A percentile compares a stretch with the other conserved stretches of the same genome.
Conservation (phyloP, 2,888 invertebrate genomes). For the Cantharis flavilabris region DNA sequence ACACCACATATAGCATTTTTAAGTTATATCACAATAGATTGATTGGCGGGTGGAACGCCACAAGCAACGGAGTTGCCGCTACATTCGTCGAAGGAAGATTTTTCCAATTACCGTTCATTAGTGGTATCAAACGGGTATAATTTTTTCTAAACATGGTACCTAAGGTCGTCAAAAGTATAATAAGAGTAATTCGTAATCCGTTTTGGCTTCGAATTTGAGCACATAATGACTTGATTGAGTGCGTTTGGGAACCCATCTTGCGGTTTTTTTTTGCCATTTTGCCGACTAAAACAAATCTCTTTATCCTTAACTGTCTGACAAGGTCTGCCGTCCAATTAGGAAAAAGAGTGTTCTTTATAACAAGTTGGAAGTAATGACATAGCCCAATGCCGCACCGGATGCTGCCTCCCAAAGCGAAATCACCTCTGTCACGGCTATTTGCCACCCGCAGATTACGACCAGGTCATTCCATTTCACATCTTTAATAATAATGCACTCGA, state of each 20-base stretch:
- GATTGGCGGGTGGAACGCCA: neutral
- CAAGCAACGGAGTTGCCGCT: neutral
- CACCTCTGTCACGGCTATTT: constrained; percentile 47
- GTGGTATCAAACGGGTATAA: neutral
- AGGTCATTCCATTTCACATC: constrained; percentile 42
- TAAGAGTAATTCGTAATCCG: neutral
- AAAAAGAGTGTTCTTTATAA: constrained; percentile 51
- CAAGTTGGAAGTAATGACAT: constrained; percentile 50
- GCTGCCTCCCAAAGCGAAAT: constrained; percentile 48
- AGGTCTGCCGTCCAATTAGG: constrained; percentile 50
- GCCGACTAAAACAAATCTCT: constrained; percentile 42
- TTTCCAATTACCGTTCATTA: neutral
- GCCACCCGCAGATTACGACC: constrained; percentile 48
- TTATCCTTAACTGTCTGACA: constrained; percentile 43
- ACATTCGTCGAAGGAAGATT: neutral
- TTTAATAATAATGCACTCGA: constrained; percentile 33
- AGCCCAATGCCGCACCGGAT: constrained; percentile 51
- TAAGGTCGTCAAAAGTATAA: neutral
- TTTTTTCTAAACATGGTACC: neutral
- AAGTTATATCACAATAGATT: too few relatives aligned
- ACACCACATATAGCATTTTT: too few relatives aligned
- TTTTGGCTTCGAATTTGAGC: neutral
- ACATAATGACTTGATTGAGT: constrained; percentile 8
- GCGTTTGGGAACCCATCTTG: constrained; percentile 5
- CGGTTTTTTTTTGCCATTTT: constrained; percentile 36